These are phyloP conservation scores for Sphaeramia orbicularis DNA, from an alignment of 2,797 vertebrate species.

Conservation along the genomic window DNA sequence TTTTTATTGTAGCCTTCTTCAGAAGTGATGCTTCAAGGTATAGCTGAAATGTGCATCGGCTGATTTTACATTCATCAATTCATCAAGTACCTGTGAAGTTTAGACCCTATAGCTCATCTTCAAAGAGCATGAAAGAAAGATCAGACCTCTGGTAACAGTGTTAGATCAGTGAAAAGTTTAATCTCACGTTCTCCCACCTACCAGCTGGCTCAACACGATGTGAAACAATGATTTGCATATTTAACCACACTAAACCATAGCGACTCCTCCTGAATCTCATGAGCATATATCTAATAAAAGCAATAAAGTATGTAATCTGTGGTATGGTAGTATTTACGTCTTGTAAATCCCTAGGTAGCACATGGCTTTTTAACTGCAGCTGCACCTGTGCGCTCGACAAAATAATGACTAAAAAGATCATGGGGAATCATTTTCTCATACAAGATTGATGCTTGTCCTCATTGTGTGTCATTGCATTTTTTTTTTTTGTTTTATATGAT, in stretches of 20 bases:
- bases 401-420: constrained; percentile 63
- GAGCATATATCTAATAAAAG: constrained; percentile 19
- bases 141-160: constrained; percentile 47
- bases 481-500: constrained; percentile 73
- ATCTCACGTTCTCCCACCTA: constrained; percentile 61
- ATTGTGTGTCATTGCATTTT: constrained; percentile 63
- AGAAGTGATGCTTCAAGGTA: constrained; percentile 33
- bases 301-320: constrained; percentile 19
- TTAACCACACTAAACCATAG: constrained; percentile 14
- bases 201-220: constrained; percentile 54
- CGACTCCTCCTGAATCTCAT: constrained; percentile 10
- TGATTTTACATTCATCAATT: constrained; percentile 42
- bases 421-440: constrained; percentile 44
- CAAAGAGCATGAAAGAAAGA: constrained; percentile 1
- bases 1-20: background rate
- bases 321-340: constrained; percentile 38
- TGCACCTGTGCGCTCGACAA: constrained; percentile 36
- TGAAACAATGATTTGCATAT: constrained; percentile 28
- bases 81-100: constrained; percentile 41
- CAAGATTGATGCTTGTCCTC: constrained; percentile 61
- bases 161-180: constrained; percentile 62
- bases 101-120: background rate
- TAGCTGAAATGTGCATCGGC: constrained; percentile 18
- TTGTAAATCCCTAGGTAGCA: constrained; percentile 35
- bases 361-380: constrained; percentile 22